phyloP scores from a whole-genome alignment of 2,113 vertebrate species.

The Pelecanus crispus region DNA sequence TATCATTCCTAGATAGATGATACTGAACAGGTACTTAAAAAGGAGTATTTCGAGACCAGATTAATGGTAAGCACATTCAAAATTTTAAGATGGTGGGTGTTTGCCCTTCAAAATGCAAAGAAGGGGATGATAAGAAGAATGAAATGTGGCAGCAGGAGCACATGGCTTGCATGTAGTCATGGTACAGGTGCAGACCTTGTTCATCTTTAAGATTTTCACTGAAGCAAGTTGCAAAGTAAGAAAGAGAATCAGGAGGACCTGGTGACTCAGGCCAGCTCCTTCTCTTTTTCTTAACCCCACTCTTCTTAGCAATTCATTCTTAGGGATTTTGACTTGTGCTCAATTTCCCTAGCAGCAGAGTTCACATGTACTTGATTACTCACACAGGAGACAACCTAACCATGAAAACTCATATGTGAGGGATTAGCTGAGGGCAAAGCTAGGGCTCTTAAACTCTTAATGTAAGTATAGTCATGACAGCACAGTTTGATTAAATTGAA shows the following conservation, averaged over 20 bases:
- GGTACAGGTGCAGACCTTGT: background rate
- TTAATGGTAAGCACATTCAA: background rate
- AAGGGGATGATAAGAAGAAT: background rate
- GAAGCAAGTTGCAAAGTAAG: background rate
- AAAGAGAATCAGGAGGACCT: background rate
- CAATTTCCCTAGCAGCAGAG: slow-evolving; percentile 22
- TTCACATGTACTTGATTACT: slow-evolving; percentile 57
- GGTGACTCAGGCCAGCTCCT: background rate
- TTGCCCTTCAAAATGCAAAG: background rate
- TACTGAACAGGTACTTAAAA: background rate
- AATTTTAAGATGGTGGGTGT: background rate
- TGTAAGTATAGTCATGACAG: slow-evolving; percentile 6
- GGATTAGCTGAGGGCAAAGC: slow-evolving; percentile 47
- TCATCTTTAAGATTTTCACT: background rate
- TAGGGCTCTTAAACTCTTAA: slow-evolving; percentile 20
- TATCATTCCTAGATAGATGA: background rate
- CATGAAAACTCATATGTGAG: slow-evolving; percentile 29
- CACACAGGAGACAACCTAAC: slow-evolving; percentile 41
- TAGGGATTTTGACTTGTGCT: background rate
- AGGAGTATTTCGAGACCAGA: background rate
- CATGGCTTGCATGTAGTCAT: background rate
- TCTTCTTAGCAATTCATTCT: background rate
- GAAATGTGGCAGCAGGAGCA: background rate
- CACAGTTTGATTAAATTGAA: slow-evolving; percentile 45
- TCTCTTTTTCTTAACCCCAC: background rate